These are phyloP conservation scores for Eupeodes latifasciatus DNA, from an alignment of 2,888 invertebrate genomes.

Conservation along the genomic window DNA sequence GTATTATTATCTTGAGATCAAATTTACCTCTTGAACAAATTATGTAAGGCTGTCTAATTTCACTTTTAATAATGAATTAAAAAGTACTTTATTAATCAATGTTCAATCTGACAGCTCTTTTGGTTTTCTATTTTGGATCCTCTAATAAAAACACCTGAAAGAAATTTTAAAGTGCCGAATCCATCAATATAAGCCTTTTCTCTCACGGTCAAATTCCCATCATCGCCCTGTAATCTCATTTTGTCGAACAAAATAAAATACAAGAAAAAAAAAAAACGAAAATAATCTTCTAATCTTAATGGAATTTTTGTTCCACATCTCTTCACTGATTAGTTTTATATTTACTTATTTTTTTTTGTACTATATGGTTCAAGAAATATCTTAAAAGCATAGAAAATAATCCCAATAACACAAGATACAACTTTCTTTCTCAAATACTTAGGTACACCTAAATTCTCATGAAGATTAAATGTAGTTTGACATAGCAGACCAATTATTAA, in stretches of 20 bases:
- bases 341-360: too few relatives aligned
- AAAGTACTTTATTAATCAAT: too few relatives aligned
- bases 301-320: slow-evolving; percentile 54
- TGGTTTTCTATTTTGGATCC: neutral
- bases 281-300: slow-evolving; percentile 27
- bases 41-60: too few relatives aligned
- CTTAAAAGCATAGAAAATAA: neutral
- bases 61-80: too few relatives aligned
- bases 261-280: neutral
- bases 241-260: neutral
- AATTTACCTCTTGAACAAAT: too few relatives aligned
- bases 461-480: slow-evolving; percentile 26
- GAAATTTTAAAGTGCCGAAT: slow-evolving; percentile 1
- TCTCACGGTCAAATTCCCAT: neutral
- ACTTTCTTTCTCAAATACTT: slow-evolving; percentile 27
- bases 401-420: neutral
- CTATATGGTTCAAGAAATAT: slow-evolving; percentile 22
- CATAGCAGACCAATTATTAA: slow-evolving; percentile 57
- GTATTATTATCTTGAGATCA: too few relatives aligned
- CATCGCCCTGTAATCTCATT: neutral
- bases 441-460: slow-evolving; percentile 17
- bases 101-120: neutral
- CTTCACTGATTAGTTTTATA: slow-evolving; percentile 55
- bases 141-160: neutral
- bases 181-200: neutral